A percentile compares a stretch with the other conserved stretches of the same genome.
Conservation (phyloP, 1,140 invertebrate genomes). For the Drosophila suzukii region DNA sequence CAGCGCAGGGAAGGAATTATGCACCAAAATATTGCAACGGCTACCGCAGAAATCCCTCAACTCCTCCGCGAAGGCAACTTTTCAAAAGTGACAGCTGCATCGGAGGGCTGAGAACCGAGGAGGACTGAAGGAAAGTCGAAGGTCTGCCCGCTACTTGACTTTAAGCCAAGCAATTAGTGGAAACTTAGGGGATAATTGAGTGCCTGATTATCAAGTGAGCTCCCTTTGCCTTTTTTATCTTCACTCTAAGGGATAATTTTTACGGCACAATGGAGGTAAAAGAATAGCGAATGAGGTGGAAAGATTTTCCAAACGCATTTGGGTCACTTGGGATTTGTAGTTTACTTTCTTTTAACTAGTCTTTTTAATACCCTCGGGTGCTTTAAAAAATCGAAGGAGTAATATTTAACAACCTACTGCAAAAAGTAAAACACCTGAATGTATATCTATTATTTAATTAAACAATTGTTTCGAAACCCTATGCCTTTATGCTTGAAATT, state of each 20-base stretch:
- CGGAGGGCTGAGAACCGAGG: slow-evolving; percentile 13
- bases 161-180: slow-evolving; percentile 71
- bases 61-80: slow-evolving; percentile 56
- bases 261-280: background rate
- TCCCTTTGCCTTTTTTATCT: slow-evolving; percentile 26
- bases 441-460: background rate
- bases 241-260: background rate
- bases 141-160: slow-evolving; percentile 52
- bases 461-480: background rate
- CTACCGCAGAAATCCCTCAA: slow-evolving; percentile 44
- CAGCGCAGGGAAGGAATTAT: slow-evolving; percentile 56
- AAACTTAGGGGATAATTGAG: slow-evolving; percentile 67
- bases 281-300: slow-evolving; percentile 3
- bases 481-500: background rate
- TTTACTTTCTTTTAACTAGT: background rate
- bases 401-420: too few relatives aligned
- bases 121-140: background rate
- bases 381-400: background rate
- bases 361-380: background rate
- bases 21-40: slow-evolving; percentile 54
- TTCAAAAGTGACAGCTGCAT: slow-evolving; percentile 79
- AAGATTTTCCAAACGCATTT: background rate
- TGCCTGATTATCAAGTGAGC: slow-evolving; percentile 51
- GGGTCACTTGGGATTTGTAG: background rate
- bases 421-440: too few relatives aligned